Evolutionary conservation across 1,140 invertebrate species (phyloP), one percentile per base, ranked within the genome.

Genomic region (Listronotus bonariensis): DNA sequence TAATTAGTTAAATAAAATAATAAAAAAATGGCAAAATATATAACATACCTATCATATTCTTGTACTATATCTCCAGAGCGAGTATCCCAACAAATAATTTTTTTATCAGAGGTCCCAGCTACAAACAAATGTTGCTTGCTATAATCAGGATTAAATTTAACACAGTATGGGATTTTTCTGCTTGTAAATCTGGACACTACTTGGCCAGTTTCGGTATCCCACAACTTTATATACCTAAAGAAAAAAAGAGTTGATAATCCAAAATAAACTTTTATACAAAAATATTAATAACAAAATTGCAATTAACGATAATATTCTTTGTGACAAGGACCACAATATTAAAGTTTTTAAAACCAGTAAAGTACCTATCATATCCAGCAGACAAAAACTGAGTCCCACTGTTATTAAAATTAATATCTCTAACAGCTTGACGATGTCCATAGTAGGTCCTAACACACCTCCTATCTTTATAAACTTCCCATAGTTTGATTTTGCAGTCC

Each of bases 51-150:
- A 81, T 99, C 97, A 80, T 99, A 99, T 82, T 99, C 97, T 80
- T 99, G 96, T 18, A 93, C 93, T 74, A 99, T 92, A 81, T 99
- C 96, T 11, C 95, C 96, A 56, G 89, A 91, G 53, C 97, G 82
- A 8, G 86, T 92, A 78, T 99, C 98, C 96, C 97, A 99, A 82
- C 96, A 98, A 74, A 98, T 92, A 75, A 99, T 99, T 83, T 99
- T 99, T 76, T 99, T 99, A 78, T 99, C 97, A 5, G 95, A 96
- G 15, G 96, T 99, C 60, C 98, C 98, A 69, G 96, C 94, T 3
- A 99, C 93, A 83, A 99, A 99, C 3, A 99, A 83, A 82, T 99
- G 90, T 76, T 99, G 96, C 72, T 98, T 99, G 72, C 97, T 95
- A 32, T 90, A 87, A 76, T 99, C 96, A 0, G 97, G 97, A 83